A percentile compares a stretch with the other conserved stretches of the same genome.
Conservation (phyloP, 2,797 vertebrate genomes). For the Onychomys torridus region DNA sequence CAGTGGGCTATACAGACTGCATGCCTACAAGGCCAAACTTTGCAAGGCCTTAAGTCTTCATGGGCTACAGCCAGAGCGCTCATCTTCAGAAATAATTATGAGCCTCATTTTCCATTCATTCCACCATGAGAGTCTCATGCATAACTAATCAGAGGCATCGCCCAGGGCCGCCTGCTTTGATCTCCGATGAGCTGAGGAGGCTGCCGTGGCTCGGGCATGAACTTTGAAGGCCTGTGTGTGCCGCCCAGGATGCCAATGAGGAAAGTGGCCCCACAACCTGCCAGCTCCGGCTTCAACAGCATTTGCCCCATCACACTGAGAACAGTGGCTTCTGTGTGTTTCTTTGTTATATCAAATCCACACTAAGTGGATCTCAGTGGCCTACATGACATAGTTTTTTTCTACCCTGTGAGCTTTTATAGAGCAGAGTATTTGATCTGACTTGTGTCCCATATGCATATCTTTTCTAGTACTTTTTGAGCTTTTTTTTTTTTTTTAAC, state of each 20-base stretch:
- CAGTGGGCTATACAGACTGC: fast-evolving
- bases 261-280: neutral
- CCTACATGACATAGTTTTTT: neutral
- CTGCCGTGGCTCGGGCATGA: neutral
- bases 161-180: neutral
- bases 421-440: neutral
- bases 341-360: neutral
- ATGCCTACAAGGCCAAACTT: neutral
- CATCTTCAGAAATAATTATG: constrained; percentile 53
- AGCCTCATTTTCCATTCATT: constrained; percentile 52
- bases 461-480: neutral
- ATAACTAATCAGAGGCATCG: constrained; percentile 62
- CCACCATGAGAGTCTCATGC: neutral
- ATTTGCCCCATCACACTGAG: neutral
- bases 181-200: neutral
- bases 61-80: neutral
- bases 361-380: neutral
- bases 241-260: neutral
- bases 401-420: neutral
- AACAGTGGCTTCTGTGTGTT: neutral
- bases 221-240: neutral
- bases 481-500: neutral
- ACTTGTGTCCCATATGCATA: neutral
- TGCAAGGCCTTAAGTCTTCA: neutral
- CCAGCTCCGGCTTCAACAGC: neutral